A percentile compares a stretch with the other conserved stretches of the same genome.
Conservation (phyloP, 2,113 vertebrate genomes). For the Rissa tridactyla region DNA sequence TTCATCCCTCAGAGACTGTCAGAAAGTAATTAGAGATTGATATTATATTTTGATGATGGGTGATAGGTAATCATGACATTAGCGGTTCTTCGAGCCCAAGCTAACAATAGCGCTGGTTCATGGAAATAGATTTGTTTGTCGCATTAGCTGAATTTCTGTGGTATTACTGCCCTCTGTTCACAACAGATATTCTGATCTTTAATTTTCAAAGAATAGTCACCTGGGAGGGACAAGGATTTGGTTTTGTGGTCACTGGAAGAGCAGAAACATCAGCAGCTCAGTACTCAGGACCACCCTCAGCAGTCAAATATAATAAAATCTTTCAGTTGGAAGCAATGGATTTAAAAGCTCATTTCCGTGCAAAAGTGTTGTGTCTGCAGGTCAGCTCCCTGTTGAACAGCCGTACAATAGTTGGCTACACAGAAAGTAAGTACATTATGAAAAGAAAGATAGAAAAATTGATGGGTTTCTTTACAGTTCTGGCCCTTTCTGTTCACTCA, state of each 20-base stretch:
- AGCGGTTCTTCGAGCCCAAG: neutral
- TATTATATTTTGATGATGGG: neutral
- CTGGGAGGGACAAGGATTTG: neutral
- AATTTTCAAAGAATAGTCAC: neutral
- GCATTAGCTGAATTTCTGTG: neutral
- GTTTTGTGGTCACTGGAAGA: neutral
- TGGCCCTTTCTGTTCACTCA: neutral
- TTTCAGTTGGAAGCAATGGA: neutral
- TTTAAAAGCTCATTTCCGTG: neutral
- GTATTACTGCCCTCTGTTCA: neutral
- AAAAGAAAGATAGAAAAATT: neutral
- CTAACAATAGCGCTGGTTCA: neutral
- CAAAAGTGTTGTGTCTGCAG: neutral
- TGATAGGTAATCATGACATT: neutral
- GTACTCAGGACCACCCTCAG: neutral
- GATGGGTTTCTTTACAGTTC: neutral
- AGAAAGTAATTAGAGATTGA: constrained; percentile 18
- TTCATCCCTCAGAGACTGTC: neutral
- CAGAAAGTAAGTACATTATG: neutral
- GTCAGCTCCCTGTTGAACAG: neutral
- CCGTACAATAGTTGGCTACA: neutral
- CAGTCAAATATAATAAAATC: neutral
- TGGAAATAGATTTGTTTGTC: neutral
- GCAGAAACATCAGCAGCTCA: neutral
- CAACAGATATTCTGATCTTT: neutral